phyloP scores from a whole-genome alignment of 2,113 vertebrate genomes.

The Thryonomys swinderianus region DNA sequence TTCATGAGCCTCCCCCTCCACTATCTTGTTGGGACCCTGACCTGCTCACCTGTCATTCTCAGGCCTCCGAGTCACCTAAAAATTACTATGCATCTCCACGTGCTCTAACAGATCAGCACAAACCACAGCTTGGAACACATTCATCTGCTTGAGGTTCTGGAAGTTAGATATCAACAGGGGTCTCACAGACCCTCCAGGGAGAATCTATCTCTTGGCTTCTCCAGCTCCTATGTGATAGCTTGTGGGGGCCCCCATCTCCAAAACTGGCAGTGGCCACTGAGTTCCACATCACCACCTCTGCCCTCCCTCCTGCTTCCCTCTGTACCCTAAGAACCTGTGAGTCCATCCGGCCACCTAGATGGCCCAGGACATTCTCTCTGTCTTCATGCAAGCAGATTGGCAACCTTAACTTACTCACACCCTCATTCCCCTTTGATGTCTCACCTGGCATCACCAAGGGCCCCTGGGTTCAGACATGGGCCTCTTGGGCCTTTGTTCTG shows the following conservation, averaged over 20 bases:
- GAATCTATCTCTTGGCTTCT: background rate
- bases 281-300: background rate
- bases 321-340: background rate
- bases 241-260: background rate
- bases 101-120: background rate
- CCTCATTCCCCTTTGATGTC: background rate
- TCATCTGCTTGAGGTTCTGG: background rate
- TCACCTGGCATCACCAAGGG: background rate
- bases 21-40: background rate
- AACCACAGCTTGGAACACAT: background rate
- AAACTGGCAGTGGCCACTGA: background rate
- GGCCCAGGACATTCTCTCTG: background rate
- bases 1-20: background rate
- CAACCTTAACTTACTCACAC: background rate
- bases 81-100: background rate
- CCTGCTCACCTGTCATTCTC: background rate
- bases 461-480: too few species aligned
- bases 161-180: background rate
- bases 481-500: background rate
- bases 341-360: fast-evolving
- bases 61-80: background rate
- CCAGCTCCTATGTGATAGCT: background rate
- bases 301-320: background rate
- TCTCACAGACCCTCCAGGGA: background rate
- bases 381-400: background rate